Evolutionary conservation across 53 echinoderm and acorn worm species (phyloP), one percentile per base, ranked within the genome.

Genomic region (Crossaster papposus): DNA sequence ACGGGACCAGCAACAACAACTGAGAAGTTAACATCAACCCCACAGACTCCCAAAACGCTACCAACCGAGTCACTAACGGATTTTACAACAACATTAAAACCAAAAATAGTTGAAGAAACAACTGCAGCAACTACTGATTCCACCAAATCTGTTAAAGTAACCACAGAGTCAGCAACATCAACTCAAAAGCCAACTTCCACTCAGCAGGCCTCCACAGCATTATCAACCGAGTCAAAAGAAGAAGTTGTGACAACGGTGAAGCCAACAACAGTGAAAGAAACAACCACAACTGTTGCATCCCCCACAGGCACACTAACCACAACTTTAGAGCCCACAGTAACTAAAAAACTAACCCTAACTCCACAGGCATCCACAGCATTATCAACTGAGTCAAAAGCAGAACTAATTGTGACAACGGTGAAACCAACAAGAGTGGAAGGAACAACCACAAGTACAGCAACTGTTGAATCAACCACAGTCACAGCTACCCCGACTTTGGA

Each of bases 51-150:
- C 33, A 83, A 18, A 14, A 2, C 33, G 71, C 30, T 29, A 2
- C 6, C 84, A 30, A 5, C 84, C 44, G 72, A 71, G 26, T 26
- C 65, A 24, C 20, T 2, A 65, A 51, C 54, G 51, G 38, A 38
- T 4, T 2, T 38, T 38, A 7, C 3, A 7, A 38, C 38, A 38
- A 38, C 38, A 38, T 38, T 38, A 7, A 38, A 38, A 38, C 38
- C 38, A 38, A 38, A 2, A 38, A 38, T 4, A 38, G 38, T 38
- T 2, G 38, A 38, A 38, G 38, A 7, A 38, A 38, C 38, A 38
- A 62, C 76, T 63, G 83, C 54, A 90, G 64, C 20, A 62, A 76
- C 83, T 17, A 75, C 90, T 64, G 14, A 23, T 65, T 3, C 18
- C 71, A 2, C 71, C 3, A 36, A 12, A 68, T 2, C 51, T 71